Percentiles rank a stretch among this genome's conserved stretches.
Evolutionary conservation across 2,797 vertebrate genomes (phyloP).

Genomic region (Knipowitschia caucasica): DNA sequence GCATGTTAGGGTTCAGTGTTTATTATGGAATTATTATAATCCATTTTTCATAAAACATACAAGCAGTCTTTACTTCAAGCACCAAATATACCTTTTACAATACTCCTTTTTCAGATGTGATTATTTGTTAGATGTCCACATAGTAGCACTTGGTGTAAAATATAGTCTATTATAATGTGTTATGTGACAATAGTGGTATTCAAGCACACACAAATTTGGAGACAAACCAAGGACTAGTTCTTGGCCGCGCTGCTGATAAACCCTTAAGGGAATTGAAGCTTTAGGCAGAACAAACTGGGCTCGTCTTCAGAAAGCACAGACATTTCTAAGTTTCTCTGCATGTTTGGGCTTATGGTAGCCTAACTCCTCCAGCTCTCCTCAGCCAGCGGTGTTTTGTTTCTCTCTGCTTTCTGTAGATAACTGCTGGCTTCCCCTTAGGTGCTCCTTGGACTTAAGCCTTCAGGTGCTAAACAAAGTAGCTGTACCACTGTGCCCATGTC

Average conservation of each 20-base stretch:
- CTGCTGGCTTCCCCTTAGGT: constrained; percentile 31
- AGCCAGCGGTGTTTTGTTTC: constrained; percentile 27
- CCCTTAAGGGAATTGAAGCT: constrained; percentile 26
- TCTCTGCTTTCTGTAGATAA: constrained; percentile 54
- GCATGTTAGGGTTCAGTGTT: too few relatives aligned
- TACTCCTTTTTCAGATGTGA: too few relatives aligned
- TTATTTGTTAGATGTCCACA: too few relatives aligned
- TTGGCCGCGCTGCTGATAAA: constrained; percentile 27
- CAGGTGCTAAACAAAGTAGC: constrained; percentile 25
- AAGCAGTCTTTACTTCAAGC: too few relatives aligned
- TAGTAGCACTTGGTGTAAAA: too few relatives aligned
- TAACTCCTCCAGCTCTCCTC: constrained; percentile 33
- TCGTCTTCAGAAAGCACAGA: constrained; percentile 23
- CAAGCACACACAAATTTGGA: too few relatives aligned
- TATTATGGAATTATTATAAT: too few relatives aligned
- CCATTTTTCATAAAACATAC: too few relatives aligned
- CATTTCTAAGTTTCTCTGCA: constrained; percentile 35
- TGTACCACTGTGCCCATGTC: constrained; percentile 18
- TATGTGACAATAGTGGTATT: too few relatives aligned
- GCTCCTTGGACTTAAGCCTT: constrained; percentile 20
- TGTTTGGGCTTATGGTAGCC: constrained; percentile 27
- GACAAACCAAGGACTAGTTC: too few relatives aligned
- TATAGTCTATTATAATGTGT: too few relatives aligned
- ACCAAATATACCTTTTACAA: too few relatives aligned
- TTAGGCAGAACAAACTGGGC: constrained; percentile 18